Percentiles rank a stretch among this genome's conserved stretches.
These are phyloP conservation scores for Sebastolobus altivelis DNA, from an alignment of 2,797 vertebrate species.

Conservation along the genomic window DNA sequence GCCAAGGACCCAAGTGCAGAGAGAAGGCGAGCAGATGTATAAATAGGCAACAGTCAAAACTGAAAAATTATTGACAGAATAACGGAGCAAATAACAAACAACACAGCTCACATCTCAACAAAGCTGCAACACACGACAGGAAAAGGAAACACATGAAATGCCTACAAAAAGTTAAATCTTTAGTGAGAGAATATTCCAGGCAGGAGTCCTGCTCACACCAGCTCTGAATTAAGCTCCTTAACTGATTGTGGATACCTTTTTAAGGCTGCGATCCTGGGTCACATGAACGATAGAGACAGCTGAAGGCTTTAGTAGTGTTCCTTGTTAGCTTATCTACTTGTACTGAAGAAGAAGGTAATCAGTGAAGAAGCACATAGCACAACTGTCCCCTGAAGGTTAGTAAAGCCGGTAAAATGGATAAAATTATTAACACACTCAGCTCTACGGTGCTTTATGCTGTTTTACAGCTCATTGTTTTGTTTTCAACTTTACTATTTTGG, in stretches of 20 bases:
- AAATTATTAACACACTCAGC: background rate
- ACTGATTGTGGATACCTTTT: background rate
- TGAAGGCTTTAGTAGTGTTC: background rate
- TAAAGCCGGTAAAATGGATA: background rate
- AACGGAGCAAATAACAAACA: background rate
- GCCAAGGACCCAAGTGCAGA: background rate
- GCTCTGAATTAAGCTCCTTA: background rate
- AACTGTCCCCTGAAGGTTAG: background rate
- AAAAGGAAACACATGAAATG: too few relatives aligned
- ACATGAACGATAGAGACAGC: background rate
- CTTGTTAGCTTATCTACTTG: background rate
- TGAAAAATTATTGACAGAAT: background rate
- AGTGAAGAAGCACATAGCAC: background rate
- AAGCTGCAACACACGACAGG: background rate
- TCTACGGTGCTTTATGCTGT: background rate
- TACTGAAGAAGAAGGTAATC: background rate
- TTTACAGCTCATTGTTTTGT: conserved; percentile 1
- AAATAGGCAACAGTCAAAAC: background rate
- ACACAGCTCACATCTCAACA: background rate
- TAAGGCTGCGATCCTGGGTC: background rate
- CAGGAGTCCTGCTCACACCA: background rate
- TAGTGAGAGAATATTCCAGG: background rate
- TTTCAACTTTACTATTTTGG: background rate
- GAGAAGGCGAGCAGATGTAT: background rate
- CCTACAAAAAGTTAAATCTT: background rate